phyloP scores from a whole-genome alignment of 2,797 vertebrate species.

The Chaenodraco wilsoni region DNA sequence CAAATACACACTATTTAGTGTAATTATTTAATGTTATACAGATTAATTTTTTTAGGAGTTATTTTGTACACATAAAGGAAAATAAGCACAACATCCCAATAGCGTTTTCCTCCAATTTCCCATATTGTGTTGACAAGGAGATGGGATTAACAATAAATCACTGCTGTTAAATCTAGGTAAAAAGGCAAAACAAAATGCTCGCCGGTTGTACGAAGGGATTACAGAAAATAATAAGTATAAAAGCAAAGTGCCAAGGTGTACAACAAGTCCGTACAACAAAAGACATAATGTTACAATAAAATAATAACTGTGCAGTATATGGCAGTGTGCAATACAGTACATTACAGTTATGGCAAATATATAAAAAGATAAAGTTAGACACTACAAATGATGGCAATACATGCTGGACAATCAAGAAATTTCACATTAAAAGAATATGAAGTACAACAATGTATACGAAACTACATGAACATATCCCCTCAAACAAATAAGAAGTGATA shows the following conservation, averaged over 20 bases:
- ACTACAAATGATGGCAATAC: constrained; percentile 75
- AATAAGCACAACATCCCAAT: constrained; percentile 64
- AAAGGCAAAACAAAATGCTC: constrained; percentile 70
- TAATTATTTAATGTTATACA: constrained; percentile 80
- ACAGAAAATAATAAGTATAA: constrained; percentile 68
- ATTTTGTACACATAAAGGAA: constrained; percentile 72
- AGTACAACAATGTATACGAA: constrained; percentile 73
- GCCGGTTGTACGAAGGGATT: constrained; percentile 65
- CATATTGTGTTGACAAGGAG: constrained; percentile 50
- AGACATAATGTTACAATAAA: constrained; percentile 68
- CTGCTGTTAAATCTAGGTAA: constrained; percentile 63
- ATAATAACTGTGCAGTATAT: constrained; percentile 75
- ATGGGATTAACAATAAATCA: constrained; percentile 62
- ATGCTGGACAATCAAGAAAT: constrained; percentile 69
- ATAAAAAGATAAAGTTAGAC: constrained; percentile 75
- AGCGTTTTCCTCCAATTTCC: constrained; percentile 63
- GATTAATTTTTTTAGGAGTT: constrained; percentile 54
- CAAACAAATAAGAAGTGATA: constrained; percentile 65
- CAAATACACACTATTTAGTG: constrained; percentile 50
- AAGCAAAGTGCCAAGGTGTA: constrained; percentile 77
- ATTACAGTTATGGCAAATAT: constrained; percentile 78
- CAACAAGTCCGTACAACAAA: constrained; percentile 77
- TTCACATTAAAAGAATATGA: constrained; percentile 76
- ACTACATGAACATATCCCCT: constrained; percentile 70
- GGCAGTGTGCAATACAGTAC: constrained; percentile 81